These are phyloP conservation scores for Agrotis clavis DNA, from an alignment of 2,888 invertebrate species.

Conservation along the genomic window DNA sequence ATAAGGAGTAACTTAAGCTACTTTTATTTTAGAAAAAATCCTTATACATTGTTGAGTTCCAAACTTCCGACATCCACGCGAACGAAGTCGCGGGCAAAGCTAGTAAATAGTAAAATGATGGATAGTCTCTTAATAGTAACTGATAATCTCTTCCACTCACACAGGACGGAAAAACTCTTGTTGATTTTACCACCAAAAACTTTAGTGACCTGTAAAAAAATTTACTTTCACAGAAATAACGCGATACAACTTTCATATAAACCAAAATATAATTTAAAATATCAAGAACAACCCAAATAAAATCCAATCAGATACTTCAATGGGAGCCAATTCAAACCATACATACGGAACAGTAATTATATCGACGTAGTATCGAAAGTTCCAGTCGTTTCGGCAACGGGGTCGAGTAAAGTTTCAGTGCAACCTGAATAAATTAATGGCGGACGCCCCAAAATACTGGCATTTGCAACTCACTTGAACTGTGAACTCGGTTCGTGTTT, in stretches of 20 bases:
- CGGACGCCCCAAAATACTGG: slow-evolving; percentile 38
- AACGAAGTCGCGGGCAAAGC: too few species aligned
- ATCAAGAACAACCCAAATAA: neutral
- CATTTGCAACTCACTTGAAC: slow-evolving; percentile 41
- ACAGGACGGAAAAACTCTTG: too few species aligned
- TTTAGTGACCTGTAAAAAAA: too few species aligned
- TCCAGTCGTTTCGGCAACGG: slow-evolving; percentile 37
- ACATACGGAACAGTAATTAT: slow-evolving; percentile 23
- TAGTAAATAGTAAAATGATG: too few species aligned
- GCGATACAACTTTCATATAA: neutral
- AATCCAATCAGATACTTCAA: slow-evolving; percentile 15
- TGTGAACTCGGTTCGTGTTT: slow-evolving; percentile 13
- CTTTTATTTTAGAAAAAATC: too few species aligned
- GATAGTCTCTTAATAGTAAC: too few species aligned
- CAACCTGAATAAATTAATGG: slow-evolving; percentile 58
- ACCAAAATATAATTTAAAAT: neutral
- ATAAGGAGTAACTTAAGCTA: too few species aligned
- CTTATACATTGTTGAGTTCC: too few species aligned
- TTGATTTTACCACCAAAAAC: too few species aligned
- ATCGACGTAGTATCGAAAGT: slow-evolving; percentile 31
- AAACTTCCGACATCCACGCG: too few species aligned
- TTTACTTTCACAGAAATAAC: neutral
- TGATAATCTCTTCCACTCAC: too few species aligned
- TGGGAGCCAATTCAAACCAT: slow-evolving; percentile 27
- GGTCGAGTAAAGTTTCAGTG: slow-evolving; percentile 44